Conservation (phyloP, 1,140 invertebrate genomes). For the Proctacanthus coquilletti region DNA sequence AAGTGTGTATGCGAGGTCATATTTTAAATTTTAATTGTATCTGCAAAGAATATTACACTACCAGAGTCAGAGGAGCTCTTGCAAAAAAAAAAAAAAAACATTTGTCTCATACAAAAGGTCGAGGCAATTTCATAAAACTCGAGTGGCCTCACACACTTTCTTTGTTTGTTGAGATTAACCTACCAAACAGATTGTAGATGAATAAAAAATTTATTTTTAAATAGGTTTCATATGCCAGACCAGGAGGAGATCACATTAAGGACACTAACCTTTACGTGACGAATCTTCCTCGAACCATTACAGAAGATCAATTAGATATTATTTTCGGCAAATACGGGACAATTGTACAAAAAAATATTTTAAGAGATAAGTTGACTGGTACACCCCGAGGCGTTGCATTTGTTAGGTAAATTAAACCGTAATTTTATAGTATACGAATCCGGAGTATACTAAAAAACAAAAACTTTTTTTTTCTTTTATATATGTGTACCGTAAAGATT, state of each 20-base stretch:
- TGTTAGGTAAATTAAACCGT: slow-evolving; percentile 75
- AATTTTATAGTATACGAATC: slow-evolving; percentile 2
- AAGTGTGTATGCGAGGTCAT: too few species aligned
- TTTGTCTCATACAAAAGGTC: too few species aligned
- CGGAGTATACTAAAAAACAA: not conserved
- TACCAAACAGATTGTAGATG: not conserved
- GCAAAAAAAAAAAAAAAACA: too few species aligned
- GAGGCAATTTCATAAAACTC: too few species aligned
- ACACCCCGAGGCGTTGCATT: slow-evolving; percentile 78
- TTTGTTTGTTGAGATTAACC: too few species aligned
- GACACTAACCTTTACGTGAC: slow-evolving; percentile 90
- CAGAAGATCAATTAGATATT: slow-evolving; percentile 63
- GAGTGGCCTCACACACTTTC: too few species aligned
- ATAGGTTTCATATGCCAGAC: slow-evolving; percentile 79
- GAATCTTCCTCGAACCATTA: slow-evolving; percentile 74
- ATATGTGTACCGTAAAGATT: slow-evolving; percentile 35
- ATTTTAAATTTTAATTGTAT: too few species aligned
- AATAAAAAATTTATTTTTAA: not conserved
- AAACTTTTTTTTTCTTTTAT: slow-evolving; percentile 6
- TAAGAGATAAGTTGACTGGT: slow-evolving; percentile 75
- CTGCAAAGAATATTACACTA: too few species aligned
- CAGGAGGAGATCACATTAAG: slow-evolving; percentile 82
- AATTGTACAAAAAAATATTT: slow-evolving; percentile 79
- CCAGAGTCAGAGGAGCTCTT: too few species aligned
- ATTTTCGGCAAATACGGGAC: slow-evolving; percentile 75